Evolutionary conservation across 2,888 invertebrate genomes (phyloP).

Genomic region (Cerastis leucographa): DNA sequence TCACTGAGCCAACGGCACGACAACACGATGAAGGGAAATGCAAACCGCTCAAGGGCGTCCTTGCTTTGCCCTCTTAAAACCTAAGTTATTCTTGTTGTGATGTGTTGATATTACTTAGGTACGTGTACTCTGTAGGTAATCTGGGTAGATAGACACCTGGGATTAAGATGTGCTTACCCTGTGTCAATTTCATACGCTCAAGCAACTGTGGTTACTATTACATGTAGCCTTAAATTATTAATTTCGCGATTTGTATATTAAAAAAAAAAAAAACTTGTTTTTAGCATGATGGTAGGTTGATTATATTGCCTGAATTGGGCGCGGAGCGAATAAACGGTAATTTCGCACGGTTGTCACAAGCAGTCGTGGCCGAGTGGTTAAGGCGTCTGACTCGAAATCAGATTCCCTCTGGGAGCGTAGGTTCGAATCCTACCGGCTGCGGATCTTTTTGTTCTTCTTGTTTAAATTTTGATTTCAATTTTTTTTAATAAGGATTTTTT

Average conservation of each 20-base stretch:
- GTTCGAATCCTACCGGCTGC: slow-evolving; percentile 96
- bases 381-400: slow-evolving; percentile 94
- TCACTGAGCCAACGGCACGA: slow-evolving; percentile 39
- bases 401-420: slow-evolving; percentile 97
- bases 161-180: background rate
- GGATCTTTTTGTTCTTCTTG: slow-evolving; percentile 69
- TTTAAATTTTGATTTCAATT: background rate
- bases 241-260: background rate
- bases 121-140: background rate
- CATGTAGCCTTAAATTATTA: background rate
- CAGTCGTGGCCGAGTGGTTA: slow-evolving; percentile 94
- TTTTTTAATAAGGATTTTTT: background rate
- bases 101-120: background rate
- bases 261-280: background rate
- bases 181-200: background rate
- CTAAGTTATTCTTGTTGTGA: slow-evolving; percentile 15
- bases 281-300: background rate
- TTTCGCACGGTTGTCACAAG: slow-evolving; percentile 70
- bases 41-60: slow-evolving; percentile 59
- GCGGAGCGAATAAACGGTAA: slow-evolving; percentile 48
- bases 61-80: slow-evolving; percentile 42
- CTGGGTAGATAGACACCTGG: no score
- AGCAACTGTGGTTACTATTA: background rate
- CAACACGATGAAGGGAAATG: slow-evolving; percentile 30
- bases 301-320: background rate